Base-by-base conservation (phyloP, 2,797 vertebrate species). In the Betta splendens region DNA sequence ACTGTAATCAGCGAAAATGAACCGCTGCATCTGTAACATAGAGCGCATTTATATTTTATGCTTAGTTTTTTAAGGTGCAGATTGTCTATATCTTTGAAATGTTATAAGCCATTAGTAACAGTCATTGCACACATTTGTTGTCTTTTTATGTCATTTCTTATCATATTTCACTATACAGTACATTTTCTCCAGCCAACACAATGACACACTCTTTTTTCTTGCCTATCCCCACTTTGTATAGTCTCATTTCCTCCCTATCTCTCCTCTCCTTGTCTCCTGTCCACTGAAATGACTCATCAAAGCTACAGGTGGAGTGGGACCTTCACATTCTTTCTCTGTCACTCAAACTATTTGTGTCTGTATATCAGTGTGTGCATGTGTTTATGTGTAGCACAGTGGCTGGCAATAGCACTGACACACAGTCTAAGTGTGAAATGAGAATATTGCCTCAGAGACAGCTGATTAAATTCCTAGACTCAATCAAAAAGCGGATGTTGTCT, bases 401-500 rank as follows among this genome's bases (percentile, higher is more conserved):
- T 61, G 35, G 48, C 56, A 71, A 64, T 65, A 77, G 50, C 49
- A 58, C 80, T 80, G 81, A 87, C 76, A 51, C 80, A 75, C 81
- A 77, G 44, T 84, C 49, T 53, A 26, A 59, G 47, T 35, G 48
- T 38, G 59, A 70, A 67, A 43, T 35, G 43, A 36, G 69, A 64
- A 21, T 56, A 56, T 79, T 18, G 38, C 68, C 52, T 13, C 50
- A 0, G 52, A 58, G 64, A 70, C 79, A 68, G 69, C 69, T 50
- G 65, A 83, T 84, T 78, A 75, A 68, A 86, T 87, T 60, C 66
- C 45, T 44, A 2, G 48, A 62, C 64, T 70, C 78, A 65, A 62
- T 83, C 75, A 79, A 61, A 74, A 44, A 39, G 45, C 52, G 63
- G 61, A 85, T 78, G 81, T 84, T 81, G 76, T 80, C 65, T 62